Percentiles rank a stretch among this genome's conserved stretches.
These are phyloP conservation scores for Clavelina lepadiformis DNA, from an alignment of 23 tunicate species.

Conservation along the genomic window DNA sequence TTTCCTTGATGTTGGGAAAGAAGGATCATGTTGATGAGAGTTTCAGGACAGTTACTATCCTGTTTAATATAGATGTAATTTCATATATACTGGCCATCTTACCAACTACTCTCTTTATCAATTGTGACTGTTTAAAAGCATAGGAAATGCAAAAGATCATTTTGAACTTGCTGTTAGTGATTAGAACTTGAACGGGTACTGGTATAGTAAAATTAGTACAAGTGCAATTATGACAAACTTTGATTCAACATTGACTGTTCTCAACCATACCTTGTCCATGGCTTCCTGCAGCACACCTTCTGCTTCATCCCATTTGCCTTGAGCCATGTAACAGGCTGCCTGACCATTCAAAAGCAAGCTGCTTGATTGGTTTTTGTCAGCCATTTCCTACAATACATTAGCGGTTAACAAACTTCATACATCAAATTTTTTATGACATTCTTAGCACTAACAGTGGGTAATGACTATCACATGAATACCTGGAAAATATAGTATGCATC, in stretches of 20 bases:
- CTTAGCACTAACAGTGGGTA: not conserved
- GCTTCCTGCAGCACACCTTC: slow-evolving; percentile 96
- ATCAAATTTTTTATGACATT: not conserved
- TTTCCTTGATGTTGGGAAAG: slow-evolving; percentile 79
- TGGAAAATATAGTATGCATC: slow-evolving; percentile 95
- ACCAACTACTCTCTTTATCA: too few species aligned
- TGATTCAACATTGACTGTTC: too few species aligned
- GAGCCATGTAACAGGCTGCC: slow-evolving; percentile 88
- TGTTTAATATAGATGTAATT: too few species aligned
- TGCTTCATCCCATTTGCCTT: slow-evolving; percentile 96
- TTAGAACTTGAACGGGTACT: too few species aligned
- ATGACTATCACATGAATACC: slow-evolving; percentile 5
- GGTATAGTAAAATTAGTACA: too few species aligned
- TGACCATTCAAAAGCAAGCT: slow-evolving; percentile 81
- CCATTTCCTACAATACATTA: slow-evolving; percentile 64
- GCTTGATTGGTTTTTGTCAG: slow-evolving; percentile 84
- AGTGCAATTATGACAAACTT: too few species aligned
- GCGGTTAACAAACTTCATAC: not conserved
- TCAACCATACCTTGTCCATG: slow-evolving; percentile 62
- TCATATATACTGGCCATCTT: too few species aligned
- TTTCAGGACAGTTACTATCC: slow-evolving; percentile 91
- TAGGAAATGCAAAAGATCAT: too few species aligned
- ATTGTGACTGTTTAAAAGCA: too few species aligned
- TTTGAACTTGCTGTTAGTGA: too few species aligned
- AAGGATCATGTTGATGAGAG: slow-evolving; percentile 81